Conservation (phyloP, 2,888 invertebrate species). For the Tridacna gigas region DNA sequence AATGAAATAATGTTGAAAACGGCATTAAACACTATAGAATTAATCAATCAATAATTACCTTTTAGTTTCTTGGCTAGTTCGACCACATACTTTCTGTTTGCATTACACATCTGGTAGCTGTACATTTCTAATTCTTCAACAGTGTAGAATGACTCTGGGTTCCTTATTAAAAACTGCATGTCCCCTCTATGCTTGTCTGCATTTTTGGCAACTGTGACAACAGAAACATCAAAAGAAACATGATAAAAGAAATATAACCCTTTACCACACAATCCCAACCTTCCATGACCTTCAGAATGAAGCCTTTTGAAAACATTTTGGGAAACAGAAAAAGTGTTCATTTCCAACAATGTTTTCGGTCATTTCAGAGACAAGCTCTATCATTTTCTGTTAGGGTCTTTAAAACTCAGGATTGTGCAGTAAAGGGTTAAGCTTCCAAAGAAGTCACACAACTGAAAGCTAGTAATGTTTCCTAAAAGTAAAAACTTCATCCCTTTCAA, state of each 20-base stretch:
- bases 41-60: not conserved
- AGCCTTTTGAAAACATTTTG: not conserved
- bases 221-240: not conserved
- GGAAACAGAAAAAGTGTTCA: not conserved
- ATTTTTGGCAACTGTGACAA: not conserved
- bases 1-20: too few species aligned
- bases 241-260: not conserved
- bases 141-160: not conserved
- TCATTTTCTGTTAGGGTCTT: too few species aligned
- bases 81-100: constrained; percentile 12
- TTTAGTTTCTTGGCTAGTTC: constrained; percentile 8
- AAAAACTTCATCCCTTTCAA: too few species aligned
- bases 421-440: too few species aligned
- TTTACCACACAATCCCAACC: not conserved
- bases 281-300: not conserved
- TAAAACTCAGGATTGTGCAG: too few species aligned
- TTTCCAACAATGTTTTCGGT: too few species aligned
- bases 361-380: too few species aligned
- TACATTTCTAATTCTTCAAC: not conserved
- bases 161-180: constrained; percentile 2
- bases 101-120: constrained; percentile 3
- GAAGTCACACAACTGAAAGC: too few species aligned
- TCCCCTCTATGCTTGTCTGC: not conserved
- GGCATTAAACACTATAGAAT: too few species aligned
- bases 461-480: too few species aligned